Evolutionary conservation across 2,888 invertebrate genomes (phyloP), one percentile per base, ranked within the genome.

Genomic region (Brachyptera putata): DNA sequence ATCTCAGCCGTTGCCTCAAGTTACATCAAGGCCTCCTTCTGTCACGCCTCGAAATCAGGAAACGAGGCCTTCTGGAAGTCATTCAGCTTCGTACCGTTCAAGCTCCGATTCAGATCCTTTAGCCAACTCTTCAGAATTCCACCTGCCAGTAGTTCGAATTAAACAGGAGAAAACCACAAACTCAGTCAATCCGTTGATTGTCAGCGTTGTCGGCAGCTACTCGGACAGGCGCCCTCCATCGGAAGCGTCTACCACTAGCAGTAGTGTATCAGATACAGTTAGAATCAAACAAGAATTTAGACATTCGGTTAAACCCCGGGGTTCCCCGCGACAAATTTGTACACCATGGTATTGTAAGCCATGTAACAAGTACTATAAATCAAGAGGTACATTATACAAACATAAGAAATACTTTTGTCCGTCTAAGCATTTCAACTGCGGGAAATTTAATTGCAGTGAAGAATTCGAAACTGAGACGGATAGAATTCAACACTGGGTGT

Each of bases 311-410:
- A 46, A 46, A 24, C 3, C n/a, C n/a, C 46, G 22, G 24, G 22
- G 24, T 13, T 4, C 3, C 24, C 5, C n/a, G 24, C 21, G 30
- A 30, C 5, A 34, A 13, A 26, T 26, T 25, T 21, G 18, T 11
- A 36, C 49, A 1, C 60, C 36, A 1, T 60, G 56, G 56, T 37
- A 22, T 13, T 60, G 56, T 43, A 39, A 56, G 2, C 46, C 30
- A 7, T 60, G 59, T 43, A 59, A 59, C 43, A 59, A 59, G 22
- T 41, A 26, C 34, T 59, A 39, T 22, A 59, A 59, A 18, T 53
- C 50, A 13, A 49, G 18, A 30, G 34, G 41, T 14, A 59, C 59
- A 18, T 43, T 53, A 13, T 34, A 41, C n/a, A 59, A 59, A 39
- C 59, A 59, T 26, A 24, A 39, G 4, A 59, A 26, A 30, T 59